Evolutionary conservation across 2,888 invertebrate species (phyloP).

Genomic region (Xestobium rufovillosum): DNA sequence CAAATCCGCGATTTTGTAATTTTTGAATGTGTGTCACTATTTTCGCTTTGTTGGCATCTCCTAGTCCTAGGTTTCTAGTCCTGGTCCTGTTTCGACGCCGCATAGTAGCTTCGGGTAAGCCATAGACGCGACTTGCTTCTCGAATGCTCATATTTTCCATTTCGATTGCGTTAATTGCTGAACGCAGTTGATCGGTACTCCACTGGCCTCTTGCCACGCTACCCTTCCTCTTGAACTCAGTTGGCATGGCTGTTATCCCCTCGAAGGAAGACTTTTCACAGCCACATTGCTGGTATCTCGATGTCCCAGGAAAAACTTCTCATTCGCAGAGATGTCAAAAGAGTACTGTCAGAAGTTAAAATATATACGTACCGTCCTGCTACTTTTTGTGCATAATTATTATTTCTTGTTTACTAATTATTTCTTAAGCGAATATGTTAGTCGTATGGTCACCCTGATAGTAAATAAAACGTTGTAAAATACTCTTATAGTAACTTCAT

Average conservation of each 20-base stretch:
- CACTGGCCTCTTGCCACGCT: conserved; percentile 1
- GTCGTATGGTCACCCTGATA: no score
- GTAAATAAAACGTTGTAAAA: no score
- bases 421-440: no score
- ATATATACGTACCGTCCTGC: no score
- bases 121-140: conserved; percentile 1
- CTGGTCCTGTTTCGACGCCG: background rate
- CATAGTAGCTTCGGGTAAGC: background rate
- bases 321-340: no score
- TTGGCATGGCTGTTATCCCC: conserved; percentile 3
- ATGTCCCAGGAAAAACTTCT: no score
- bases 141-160: background rate
- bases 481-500: no score
- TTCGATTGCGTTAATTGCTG: background rate
- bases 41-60: background rate
- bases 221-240: background rate
- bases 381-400: no score
- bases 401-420: no score
- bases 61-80: conserved; percentile 1
- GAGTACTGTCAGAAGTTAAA: no score
- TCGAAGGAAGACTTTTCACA: no score
- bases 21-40: conserved; percentile 3
- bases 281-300: no score
- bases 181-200: background rate
- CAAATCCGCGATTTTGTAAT: conserved; percentile 2